These are phyloP conservation scores for Drosophila punjabiensis DNA, from an alignment of 1,140 invertebrate genomes.

Conservation along the genomic window DNA sequence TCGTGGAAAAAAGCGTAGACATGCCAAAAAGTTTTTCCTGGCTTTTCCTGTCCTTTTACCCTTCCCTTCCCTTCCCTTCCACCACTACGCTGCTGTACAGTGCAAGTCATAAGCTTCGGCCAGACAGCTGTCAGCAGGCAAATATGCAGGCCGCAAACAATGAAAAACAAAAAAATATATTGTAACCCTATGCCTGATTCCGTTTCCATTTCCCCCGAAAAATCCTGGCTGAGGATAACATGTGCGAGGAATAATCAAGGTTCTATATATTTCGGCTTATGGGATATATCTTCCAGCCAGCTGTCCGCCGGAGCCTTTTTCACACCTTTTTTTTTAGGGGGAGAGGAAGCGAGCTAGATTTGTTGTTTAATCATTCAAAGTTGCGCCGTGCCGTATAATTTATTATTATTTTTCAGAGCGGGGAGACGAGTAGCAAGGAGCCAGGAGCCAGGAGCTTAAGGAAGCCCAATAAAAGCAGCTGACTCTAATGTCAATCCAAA, in stretches of 20 bases:
- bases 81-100: background rate
- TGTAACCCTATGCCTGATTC: constrained; percentile 14
- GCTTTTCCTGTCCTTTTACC: background rate
- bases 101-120: constrained; percentile 34
- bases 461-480: constrained; percentile 70
- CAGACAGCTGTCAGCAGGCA: constrained; percentile 76
- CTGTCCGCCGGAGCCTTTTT: constrained; percentile 18
- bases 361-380: constrained; percentile 45
- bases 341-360: background rate
- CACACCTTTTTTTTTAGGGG: constrained; percentile 49
- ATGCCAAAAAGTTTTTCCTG: constrained; percentile 51
- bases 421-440: constrained; percentile 3
- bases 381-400: constrained; percentile 39
- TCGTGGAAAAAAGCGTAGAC: constrained; percentile 36
- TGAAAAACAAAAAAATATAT: constrained; percentile 29
- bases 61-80: no score
- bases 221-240: constrained; percentile 39
- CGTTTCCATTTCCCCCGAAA: constrained; percentile 15
- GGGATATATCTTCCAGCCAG: constrained; percentile 3
- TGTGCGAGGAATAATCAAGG: constrained; percentile 29
- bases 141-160: constrained; percentile 63
- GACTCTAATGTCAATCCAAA: constrained; percentile 59
- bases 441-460: background rate
- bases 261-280: constrained; percentile 15
- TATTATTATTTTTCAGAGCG: constrained; percentile 68